Evolutionary conservation across 2,113 vertebrate genomes (phyloP), one percentile per base, ranked within the genome.

Genomic region (Syngnathoides biaculeatus): DNA sequence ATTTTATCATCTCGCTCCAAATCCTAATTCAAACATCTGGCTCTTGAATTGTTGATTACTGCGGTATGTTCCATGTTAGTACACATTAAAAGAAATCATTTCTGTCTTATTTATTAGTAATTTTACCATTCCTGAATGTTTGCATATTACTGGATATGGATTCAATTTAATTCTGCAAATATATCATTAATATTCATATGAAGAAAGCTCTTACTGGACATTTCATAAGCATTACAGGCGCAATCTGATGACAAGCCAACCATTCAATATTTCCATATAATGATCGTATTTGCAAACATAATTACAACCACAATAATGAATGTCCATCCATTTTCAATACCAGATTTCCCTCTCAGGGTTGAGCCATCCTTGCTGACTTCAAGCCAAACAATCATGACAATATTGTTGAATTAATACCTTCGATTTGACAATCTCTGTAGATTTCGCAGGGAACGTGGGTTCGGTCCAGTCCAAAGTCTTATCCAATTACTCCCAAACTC

Each of bases 31-130:
- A 20, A 60, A 60, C 58, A 42, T 62, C n/a, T 62, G 39, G 59
- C 39, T 62, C 59, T 62, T 24, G 7, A 42, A 62, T 42, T 62
- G 59, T 62, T 62, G 43, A 62, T 42, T 62, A 24, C n/a, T n/a
- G 12, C 39, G 22, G 20, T 62, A 15, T 62, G 20, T 61, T 40
- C 5, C 38, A 61, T 42, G 35, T 61, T 61, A 22, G 59, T 3
- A 7, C 27, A n/a, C n/a, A 30, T 59, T 59, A 38, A 59, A 20
- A 59, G 20, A 8, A 38, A 8, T 30, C 0, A 9, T 10, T 52
- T 22, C n/a, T 39, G 10, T 59, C 19, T 38, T 17, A 35, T n/a
- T 10, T 59, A 38, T 38, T n/a, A n/a, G 14, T 47, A 47, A 15
- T 58, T 17, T 53, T 53, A 12, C 11, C 2, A 17, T 20, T n/a